These are phyloP conservation scores for Rhagonycha fulva DNA, from an alignment of 2,888 invertebrate genomes.

Conservation along the genomic window DNA sequence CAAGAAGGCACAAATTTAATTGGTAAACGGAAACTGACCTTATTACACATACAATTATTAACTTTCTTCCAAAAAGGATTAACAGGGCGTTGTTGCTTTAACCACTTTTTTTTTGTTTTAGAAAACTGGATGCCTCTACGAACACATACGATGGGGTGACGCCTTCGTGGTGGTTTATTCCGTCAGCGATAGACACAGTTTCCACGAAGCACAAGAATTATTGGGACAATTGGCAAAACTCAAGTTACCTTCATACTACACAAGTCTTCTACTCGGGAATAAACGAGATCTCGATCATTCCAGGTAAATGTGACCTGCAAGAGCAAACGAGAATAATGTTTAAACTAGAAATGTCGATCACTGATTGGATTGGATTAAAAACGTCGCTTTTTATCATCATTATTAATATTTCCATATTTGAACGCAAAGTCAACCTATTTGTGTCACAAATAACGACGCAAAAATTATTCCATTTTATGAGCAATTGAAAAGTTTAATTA, in stretches of 20 bases:
- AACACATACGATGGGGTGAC: slow-evolving; percentile 82
- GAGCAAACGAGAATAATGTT: slow-evolving; percentile 2
- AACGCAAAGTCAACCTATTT: slow-evolving; percentile 13
- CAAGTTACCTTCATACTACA: slow-evolving; percentile 75
- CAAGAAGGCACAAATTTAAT: slow-evolving; percentile 12
- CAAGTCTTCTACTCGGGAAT: slow-evolving; percentile 78
- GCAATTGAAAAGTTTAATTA: background rate
- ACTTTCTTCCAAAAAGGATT: background rate
- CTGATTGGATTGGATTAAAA: background rate
- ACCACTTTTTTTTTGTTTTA: slow-evolving; percentile 53
- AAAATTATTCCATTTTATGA: background rate
- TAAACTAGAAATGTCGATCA: slow-evolving; percentile 15
- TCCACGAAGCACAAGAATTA: slow-evolving; percentile 73
- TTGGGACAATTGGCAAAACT: slow-evolving; percentile 72
- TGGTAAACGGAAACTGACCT: background rate
- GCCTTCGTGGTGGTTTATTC: slow-evolving; percentile 83
- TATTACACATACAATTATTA: background rate
- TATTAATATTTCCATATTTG: slow-evolving; percentile 13
- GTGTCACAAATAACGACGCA: slow-evolving; percentile 10
- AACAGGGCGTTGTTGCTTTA: background rate
- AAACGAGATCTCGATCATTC: slow-evolving; percentile 81
- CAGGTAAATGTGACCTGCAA: slow-evolving; percentile 58
- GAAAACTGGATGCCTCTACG: slow-evolving; percentile 75
- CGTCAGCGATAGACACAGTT: slow-evolving; percentile 76
- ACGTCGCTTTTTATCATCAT: background rate